Conservation (phyloP, 1,140 invertebrate species). For the Caenorhabditis remanei region DNA sequence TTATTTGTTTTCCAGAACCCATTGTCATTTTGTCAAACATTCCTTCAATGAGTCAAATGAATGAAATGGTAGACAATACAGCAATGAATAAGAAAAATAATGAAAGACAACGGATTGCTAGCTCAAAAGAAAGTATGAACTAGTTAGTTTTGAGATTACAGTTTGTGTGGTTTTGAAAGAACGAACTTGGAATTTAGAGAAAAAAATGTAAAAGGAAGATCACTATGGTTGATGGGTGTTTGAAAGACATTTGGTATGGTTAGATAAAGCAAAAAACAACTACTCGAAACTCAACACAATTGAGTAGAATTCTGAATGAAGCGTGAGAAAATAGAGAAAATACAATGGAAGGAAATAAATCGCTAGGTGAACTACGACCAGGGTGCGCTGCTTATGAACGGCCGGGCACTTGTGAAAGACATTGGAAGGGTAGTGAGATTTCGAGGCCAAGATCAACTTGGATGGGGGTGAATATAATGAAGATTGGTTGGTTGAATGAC, state of each 20-base stretch:
- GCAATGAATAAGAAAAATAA: neutral
- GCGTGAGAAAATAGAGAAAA: too few relatives aligned
- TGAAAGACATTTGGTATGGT: slow-evolving; percentile 24
- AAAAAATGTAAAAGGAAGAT: neutral
- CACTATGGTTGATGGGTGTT: slow-evolving; percentile 7
- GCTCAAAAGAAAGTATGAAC: neutral
- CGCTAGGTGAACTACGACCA: slow-evolving; percentile 51
- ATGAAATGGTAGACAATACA: neutral
- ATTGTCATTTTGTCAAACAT: neutral
- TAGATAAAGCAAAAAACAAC: neutral
- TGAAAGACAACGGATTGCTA: slow-evolving; percentile 16
- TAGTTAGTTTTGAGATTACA: slow-evolving; percentile 17
- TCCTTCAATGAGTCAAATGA: neutral
- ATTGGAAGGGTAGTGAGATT: slow-evolving; percentile 4
- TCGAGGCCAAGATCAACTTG: neutral
- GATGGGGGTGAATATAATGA: neutral
- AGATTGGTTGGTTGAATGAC: neutral
- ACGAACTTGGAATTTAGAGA: neutral
- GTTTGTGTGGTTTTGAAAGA: neutral
- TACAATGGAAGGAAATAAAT: neutral
- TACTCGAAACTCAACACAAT: neutral
- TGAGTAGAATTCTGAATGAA: neutral
- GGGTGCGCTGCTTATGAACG: neutral
- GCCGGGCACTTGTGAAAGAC: slow-evolving; percentile 37
- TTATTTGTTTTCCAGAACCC: neutral